A percentile compares a stretch with the other conserved stretches of the same genome.
phyloP scores from a whole-genome alignment of 2,797 vertebrate genomes.

The Macropodus opercularis region DNA sequence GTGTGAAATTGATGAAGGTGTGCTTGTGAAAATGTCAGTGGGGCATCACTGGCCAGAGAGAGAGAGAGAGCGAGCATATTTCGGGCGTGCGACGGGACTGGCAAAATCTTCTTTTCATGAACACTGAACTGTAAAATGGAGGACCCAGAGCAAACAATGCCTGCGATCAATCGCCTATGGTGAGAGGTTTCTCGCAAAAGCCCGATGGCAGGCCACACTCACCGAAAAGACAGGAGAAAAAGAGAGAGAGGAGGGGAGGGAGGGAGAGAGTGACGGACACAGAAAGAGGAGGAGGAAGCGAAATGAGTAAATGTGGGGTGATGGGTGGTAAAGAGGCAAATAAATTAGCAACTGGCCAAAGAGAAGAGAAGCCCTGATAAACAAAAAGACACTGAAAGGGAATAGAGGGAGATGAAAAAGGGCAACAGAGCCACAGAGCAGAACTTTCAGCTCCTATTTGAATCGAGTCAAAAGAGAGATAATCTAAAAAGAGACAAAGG shows the following conservation, averaged over 20 bases:
- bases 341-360: constrained; percentile 25
- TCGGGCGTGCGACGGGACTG: constrained; percentile 55
- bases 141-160: constrained; percentile 69
- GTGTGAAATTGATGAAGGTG: constrained; percentile 77
- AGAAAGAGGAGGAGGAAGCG: constrained; percentile 29
- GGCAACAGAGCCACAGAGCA: not conserved
- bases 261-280: constrained; percentile 25
- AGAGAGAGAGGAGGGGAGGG: constrained; percentile 7
- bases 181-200: constrained; percentile 68
- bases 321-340: constrained; percentile 14
- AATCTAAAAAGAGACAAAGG: not conserved
- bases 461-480: not conserved
- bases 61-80: constrained; percentile 29
- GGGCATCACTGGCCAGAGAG: constrained; percentile 60
- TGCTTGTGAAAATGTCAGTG: constrained; percentile 73
- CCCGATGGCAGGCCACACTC: constrained; percentile 28
- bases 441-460: not conserved
- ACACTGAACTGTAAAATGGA: constrained; percentile 81
- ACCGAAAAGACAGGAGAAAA: constrained; percentile 22
- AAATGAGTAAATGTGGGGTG: constrained; percentile 21
- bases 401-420: constrained; percentile 14
- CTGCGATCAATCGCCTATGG: constrained; percentile 70
- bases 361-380: constrained; percentile 43
- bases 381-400: constrained; percentile 40
- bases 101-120: constrained; percentile 72